Conservation (phyloP, 1,140 invertebrate genomes). For the Sitobion miscanthi region DNA sequence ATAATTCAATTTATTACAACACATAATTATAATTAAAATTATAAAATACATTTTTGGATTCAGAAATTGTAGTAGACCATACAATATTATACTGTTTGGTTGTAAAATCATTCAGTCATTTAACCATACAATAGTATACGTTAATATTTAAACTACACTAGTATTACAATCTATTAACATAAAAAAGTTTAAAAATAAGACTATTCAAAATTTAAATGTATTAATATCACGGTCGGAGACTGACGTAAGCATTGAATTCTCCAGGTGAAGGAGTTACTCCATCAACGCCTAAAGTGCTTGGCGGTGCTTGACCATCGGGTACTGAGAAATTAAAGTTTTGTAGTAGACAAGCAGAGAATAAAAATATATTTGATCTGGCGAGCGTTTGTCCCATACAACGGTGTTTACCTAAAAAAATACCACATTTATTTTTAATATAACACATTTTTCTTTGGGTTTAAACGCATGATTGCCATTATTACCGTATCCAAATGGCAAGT, state of each 20-base stretch:
- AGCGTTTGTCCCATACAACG: constrained; percentile 85
- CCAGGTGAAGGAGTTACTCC: constrained; percentile 76
- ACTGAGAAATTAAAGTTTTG: constrained; percentile 77
- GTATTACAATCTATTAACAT: not conserved
- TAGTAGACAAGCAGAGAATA: constrained; percentile 79
- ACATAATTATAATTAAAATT: not conserved
- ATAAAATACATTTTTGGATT: constrained; percentile 17
- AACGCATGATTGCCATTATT: constrained; percentile 24
- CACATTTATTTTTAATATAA: not conserved
- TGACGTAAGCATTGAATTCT: constrained; percentile 73
- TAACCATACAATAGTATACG: not conserved
- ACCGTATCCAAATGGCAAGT: constrained; percentile 80
- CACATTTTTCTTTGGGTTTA: not conserved
- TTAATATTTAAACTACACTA: not conserved
- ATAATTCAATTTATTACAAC: not conserved
- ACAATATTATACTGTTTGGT: constrained; percentile 17
- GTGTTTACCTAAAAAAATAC: constrained; percentile 70
- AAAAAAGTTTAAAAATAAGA: not conserved
- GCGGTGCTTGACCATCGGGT: constrained; percentile 69
- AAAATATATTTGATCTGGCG: constrained; percentile 83
- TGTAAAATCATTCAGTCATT: constrained; percentile 38
- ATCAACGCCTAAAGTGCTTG: constrained; percentile 72
- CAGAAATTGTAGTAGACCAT: not conserved
- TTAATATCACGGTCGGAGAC: constrained; percentile 62
- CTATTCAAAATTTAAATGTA: not conserved